A percentile compares a stretch with the other conserved stretches of the same genome.
These are phyloP conservation scores for Drosophila niveifrons DNA, from an alignment of 2,888 invertebrate species.

Conservation along the genomic window DNA sequence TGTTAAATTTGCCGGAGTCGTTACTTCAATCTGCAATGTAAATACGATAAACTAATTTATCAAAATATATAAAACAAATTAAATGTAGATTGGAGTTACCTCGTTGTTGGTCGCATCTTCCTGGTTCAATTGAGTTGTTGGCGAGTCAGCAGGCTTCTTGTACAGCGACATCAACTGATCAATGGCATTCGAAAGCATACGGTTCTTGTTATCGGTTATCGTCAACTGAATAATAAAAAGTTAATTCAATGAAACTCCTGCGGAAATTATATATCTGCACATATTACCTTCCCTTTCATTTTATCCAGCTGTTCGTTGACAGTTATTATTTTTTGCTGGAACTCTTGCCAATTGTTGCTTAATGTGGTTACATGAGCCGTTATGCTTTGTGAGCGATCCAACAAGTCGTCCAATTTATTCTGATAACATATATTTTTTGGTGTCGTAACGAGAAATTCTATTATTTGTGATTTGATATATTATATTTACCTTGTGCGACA, in stretches of 20 bases:
- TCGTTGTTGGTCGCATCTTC: constrained; percentile 7
- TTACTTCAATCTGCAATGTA: constrained; percentile 8
- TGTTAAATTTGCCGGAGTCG: constrained; percentile 11
- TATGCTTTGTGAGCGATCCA: constrained; percentile 82
- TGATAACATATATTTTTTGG: constrained; percentile 45
- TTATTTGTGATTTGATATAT: neutral
- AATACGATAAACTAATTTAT: neutral
- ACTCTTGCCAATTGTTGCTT: constrained; percentile 83
- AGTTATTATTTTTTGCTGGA: constrained; percentile 76
- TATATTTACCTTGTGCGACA: constrained; percentile 75
- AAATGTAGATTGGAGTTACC: neutral
- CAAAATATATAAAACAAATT: neutral
- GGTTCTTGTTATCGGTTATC: constrained; percentile 44
- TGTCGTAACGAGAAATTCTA: neutral
- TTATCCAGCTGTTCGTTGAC: constrained; percentile 73
- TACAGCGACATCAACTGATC: constrained; percentile 55
- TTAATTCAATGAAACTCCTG: neutral
- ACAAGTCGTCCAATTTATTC: constrained; percentile 81
- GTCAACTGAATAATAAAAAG: constrained; percentile 29
- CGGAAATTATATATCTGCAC: neutral
- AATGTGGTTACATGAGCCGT: constrained; percentile 84
- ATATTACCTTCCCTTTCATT: constrained; percentile 76
- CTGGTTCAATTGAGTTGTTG: constrained; percentile 6
- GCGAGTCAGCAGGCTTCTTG: constrained; percentile 30
- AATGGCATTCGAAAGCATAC: constrained; percentile 42